These are phyloP conservation scores for Coptotermes formosanus DNA, from an alignment of 1,140 invertebrate species.

Conservation along the genomic window DNA sequence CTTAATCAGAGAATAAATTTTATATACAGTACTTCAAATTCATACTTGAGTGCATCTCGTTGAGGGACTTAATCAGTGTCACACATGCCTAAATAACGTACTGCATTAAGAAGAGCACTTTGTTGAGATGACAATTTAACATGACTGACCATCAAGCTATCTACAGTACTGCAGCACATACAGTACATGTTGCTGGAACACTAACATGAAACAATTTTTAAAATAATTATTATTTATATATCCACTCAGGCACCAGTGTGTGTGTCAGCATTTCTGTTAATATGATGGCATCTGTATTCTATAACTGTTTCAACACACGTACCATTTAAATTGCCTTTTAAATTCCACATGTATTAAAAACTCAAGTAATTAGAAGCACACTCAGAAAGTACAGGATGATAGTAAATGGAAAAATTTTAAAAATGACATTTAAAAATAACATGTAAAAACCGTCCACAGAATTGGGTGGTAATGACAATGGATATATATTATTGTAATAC, in stretches of 20 bases:
- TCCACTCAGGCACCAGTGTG: neutral
- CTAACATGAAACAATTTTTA: neutral
- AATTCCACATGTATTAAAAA: neutral
- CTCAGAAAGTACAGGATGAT: constrained; percentile 2
- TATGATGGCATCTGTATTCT: neutral
- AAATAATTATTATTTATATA: neutral
- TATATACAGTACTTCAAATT: neutral
- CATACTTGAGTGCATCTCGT: neutral
- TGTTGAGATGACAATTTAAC: neutral
- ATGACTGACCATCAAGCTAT: neutral
- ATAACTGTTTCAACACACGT: neutral
- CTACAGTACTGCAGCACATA: neutral
- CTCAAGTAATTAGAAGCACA: neutral
- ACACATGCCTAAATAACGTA: neutral
- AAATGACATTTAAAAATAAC: constrained; percentile 13
- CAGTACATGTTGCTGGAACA: neutral
- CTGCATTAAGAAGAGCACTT: constrained; percentile 15
- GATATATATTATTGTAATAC: neutral
- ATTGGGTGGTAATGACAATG: neutral
- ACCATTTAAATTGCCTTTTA: neutral
- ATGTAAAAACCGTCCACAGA: neutral
- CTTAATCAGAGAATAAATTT: neutral
- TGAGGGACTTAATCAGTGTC: neutral
- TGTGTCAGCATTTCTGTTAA: neutral
- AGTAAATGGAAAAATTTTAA: neutral